Percentiles rank a stretch among this genome's conserved stretches.
phyloP scores from a whole-genome alignment of 2,113 vertebrate genomes.

The Piprites chloris region DNA sequence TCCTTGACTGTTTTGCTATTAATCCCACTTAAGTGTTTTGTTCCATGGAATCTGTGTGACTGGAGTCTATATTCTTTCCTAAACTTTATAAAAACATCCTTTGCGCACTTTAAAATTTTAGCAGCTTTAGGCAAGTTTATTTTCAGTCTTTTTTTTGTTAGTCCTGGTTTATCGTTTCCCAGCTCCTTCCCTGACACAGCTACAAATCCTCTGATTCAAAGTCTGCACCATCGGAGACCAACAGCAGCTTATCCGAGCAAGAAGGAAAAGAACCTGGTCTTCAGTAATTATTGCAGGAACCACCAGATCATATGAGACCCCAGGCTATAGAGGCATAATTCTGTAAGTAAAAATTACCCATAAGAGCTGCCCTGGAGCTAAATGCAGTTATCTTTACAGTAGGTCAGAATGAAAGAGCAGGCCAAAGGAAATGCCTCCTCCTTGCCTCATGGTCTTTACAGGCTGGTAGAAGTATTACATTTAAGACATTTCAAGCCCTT shows the following conservation, averaged over 20 bases:
- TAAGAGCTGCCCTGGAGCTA: neutral
- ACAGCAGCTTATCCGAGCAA: neutral
- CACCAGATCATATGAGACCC: neutral
- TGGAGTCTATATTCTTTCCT: neutral
- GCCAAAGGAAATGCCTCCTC: neutral
- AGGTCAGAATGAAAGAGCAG: neutral
- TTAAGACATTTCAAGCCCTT: neutral
- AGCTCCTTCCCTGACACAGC: conserved; percentile 10
- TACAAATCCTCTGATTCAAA: conserved; percentile 15
- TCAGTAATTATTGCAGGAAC: neutral
- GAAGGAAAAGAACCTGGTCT: neutral
- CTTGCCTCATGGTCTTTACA: neutral
- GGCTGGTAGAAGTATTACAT: neutral
- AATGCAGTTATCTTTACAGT: neutral
- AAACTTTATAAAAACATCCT: neutral
- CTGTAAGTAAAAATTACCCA: neutral
- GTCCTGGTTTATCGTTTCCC: conserved; percentile 26
- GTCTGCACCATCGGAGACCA: neutral
- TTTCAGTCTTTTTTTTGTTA: conserved; percentile 6
- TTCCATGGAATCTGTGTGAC: neutral
- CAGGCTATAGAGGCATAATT: neutral
- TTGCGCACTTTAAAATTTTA: neutral
- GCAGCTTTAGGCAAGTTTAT: neutral
- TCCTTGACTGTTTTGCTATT: neutral
- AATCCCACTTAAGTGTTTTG: neutral